Evolutionary conservation across 2,888 invertebrate species (phyloP).

Genomic region (Acanthosoma haemorrhoidale): DNA sequence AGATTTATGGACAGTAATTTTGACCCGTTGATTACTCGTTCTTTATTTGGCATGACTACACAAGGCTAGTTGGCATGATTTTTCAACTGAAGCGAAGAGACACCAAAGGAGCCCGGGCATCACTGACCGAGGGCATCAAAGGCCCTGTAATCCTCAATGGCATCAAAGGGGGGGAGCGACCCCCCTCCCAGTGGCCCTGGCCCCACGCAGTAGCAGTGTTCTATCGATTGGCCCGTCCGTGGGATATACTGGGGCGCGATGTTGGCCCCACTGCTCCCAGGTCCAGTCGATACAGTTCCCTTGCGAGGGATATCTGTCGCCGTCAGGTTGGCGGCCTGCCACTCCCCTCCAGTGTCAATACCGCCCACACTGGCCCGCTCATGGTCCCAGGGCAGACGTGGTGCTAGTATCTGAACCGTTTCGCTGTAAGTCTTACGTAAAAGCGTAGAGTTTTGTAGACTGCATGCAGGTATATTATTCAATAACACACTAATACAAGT

Average conservation of each 20-base stretch:
- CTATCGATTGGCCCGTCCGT: background rate
- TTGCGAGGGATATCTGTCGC: background rate
- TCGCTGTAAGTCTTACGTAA: constrained; percentile 8
- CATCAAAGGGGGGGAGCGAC: background rate
- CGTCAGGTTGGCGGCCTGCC: background rate
- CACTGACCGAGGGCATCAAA: background rate
- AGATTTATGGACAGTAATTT: no score
- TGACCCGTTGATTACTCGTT: no score
- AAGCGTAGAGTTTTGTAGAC: constrained; percentile 2
- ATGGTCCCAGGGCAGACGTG: background rate
- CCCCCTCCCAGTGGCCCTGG: background rate
- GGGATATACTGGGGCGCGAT: background rate
- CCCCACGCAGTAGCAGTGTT: background rate
- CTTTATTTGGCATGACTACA: no score
- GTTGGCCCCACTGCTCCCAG: background rate
- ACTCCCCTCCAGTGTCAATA: constrained; percentile 10
- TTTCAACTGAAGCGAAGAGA: no score
- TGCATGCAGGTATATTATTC: background rate
- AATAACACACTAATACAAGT: no score
- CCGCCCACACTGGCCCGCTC: constrained; percentile 18
- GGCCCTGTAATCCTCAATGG: background rate
- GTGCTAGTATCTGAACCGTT: background rate
- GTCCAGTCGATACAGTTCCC: constrained; percentile 16
- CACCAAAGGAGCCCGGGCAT: no score
- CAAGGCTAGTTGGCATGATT: no score